A percentile compares a stretch with the other conserved stretches of the same genome.
Conservation (phyloP, 2,797 vertebrate genomes). For the Cynodonichthys magdalenae region DNA sequence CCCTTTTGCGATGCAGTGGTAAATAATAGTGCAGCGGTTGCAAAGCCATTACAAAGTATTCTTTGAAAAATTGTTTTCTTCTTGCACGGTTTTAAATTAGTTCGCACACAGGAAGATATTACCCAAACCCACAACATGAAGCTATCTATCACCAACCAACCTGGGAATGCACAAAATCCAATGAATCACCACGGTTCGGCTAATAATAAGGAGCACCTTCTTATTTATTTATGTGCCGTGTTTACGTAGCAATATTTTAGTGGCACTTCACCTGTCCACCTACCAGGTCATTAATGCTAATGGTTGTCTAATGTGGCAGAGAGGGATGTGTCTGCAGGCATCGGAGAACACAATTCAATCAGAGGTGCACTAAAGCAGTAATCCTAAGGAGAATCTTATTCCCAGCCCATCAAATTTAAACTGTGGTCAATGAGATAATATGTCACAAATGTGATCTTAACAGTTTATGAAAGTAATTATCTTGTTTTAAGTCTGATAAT, state of each 20-base stretch:
- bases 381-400: conserved; percentile 31
- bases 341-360: conserved; percentile 40
- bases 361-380: conserved; percentile 1
- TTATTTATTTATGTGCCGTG: conserved; percentile 43
- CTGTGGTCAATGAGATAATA: conserved; percentile 12
- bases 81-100: conserved; percentile 14
- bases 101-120: conserved; percentile 18
- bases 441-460: conserved; percentile 11
- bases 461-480: conserved; percentile 7
- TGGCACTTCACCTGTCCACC: conserved; percentile 44
- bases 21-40: conserved; percentile 15
- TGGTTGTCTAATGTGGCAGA: conserved; percentile 49
- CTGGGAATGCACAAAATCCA: conserved; percentile 23
- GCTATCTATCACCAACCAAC: conserved; percentile 25
- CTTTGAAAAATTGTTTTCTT: conserved; percentile 29
- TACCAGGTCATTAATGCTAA: conserved; percentile 37
- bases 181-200: conserved; percentile 33
- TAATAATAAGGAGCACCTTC: conserved; percentile 36
- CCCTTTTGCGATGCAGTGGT: neutral
- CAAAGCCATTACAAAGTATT: conserved; percentile 23
- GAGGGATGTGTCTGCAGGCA: conserved; percentile 38
- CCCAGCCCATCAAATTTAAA: conserved; percentile 26
- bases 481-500: no score
- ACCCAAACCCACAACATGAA: conserved; percentile 9
- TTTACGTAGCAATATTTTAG: conserved; percentile 44